Conservation (phyloP, 2,113 vertebrate species). For the Scopus umbretta region DNA sequence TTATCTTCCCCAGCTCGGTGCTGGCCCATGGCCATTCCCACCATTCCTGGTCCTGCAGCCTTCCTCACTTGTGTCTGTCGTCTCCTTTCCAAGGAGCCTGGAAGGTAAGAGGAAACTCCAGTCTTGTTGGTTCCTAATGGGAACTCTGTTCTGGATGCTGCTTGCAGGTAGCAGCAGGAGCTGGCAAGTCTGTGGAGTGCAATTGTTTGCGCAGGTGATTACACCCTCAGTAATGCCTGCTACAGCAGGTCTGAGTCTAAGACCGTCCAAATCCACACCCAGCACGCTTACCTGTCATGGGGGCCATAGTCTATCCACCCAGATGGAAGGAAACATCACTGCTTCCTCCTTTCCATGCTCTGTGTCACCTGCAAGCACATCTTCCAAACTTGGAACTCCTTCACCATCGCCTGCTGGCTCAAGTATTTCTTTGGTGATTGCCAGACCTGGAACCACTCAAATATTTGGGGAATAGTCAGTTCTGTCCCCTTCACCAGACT, state of each 20-base stretch:
- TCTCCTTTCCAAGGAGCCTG: background rate
- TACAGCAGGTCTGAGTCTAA: background rate
- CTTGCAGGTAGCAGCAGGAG: background rate
- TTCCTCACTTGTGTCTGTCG: background rate
- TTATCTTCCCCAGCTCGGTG: background rate
- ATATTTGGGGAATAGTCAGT: background rate
- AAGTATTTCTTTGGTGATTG: background rate
- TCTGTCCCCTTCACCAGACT: background rate
- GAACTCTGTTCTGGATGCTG: background rate
- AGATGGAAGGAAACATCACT: background rate
- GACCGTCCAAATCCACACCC: background rate
- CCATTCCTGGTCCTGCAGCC: background rate
- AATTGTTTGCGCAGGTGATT: background rate
- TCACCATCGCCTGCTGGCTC: background rate
- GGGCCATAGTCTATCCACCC: background rate
- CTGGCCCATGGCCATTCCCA: background rate
- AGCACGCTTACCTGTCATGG: background rate
- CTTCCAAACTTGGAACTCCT: background rate
- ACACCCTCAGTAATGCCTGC: background rate
- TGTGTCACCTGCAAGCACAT: background rate
- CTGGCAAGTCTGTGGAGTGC: background rate
- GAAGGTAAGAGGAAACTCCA: slow-evolving; percentile 18
- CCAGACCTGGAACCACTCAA: background rate
- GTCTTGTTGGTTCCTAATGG: background rate
- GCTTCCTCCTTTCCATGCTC: background rate